phyloP scores from a whole-genome alignment of 2,888 invertebrate species.

The Nephrotoma appendiculata region DNA sequence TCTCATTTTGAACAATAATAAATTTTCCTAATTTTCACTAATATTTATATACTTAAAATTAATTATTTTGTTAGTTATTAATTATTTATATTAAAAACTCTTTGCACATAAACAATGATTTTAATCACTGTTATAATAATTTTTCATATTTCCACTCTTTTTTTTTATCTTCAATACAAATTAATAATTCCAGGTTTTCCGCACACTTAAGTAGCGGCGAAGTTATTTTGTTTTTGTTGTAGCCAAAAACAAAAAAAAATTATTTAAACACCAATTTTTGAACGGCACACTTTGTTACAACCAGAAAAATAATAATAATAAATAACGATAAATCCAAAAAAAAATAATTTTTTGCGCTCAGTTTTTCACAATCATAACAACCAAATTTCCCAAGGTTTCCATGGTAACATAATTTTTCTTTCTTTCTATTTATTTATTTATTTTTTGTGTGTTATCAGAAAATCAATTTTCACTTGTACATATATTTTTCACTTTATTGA shows the following conservation, averaged over 20 bases:
- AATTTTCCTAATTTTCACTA: slow-evolving; percentile 1
- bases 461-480: neutral
- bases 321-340: neutral
- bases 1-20: slow-evolving; percentile 60
- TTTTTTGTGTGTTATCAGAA: slow-evolving; percentile 6
- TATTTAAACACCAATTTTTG: neutral
- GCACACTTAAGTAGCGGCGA: neutral
- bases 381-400: neutral
- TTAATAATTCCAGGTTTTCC: neutral
- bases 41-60: neutral
- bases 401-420: slow-evolving; percentile 9
- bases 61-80: neutral
- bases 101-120: neutral
- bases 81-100: neutral
- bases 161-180: neutral
- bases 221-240: neutral
- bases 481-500: neutral
- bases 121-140: neutral
- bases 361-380: slow-evolving; percentile 1
- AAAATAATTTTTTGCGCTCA: neutral
- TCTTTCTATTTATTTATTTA: slow-evolving; percentile 7
- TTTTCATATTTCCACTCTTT: neutral
- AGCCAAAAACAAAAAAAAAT: neutral
- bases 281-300: neutral
- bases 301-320: neutral